Evolutionary conservation across 2,888 invertebrate species (phyloP).

Genomic region (Apoda limacodes): DNA sequence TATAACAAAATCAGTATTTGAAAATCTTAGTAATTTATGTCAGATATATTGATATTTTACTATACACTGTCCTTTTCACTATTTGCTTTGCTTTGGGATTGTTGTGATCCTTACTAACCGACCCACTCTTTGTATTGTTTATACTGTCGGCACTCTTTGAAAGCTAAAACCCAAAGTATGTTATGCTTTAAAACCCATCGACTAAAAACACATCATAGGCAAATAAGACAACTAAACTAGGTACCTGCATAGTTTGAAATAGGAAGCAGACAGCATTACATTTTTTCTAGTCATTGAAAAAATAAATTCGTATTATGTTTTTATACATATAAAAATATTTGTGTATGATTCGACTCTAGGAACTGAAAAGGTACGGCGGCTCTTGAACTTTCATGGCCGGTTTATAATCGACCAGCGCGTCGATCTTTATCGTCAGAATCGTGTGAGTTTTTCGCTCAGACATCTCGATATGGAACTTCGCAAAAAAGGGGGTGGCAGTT

Average conservation of each 20-base stretch:
- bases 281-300: too few relatives aligned
- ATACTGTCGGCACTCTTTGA: slow-evolving; percentile 61
- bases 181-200: slow-evolving; percentile 62
- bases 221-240: slow-evolving; percentile 52
- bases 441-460: slow-evolving; percentile 46
- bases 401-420: slow-evolving; percentile 22
- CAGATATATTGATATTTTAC: too few relatives aligned
- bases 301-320: too few relatives aligned
- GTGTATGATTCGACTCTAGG: too few relatives aligned
- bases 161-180: slow-evolving; percentile 68
- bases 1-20: too few relatives aligned
- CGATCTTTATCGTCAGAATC: slow-evolving; percentile 40
- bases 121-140: slow-evolving; percentile 52
- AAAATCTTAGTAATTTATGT: too few relatives aligned
- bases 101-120: slow-evolving; percentile 36
- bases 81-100: slow-evolving; percentile 56
- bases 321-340: too few relatives aligned
- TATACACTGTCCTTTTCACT: slow-evolving; percentile 30
- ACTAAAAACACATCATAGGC: slow-evolving; percentile 49
- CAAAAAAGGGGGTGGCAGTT: slow-evolving; percentile 45
- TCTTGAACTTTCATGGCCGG: too few relatives aligned
- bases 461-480: slow-evolving; percentile 36
- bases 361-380: too few relatives aligned
- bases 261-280: slow-evolving; percentile 57
- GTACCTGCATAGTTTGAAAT: slow-evolving; percentile 62